Percentiles rank a stretch among this genome's conserved stretches.
Conservation (phyloP, 1,140 invertebrate species). For the Drosophila hydei region DNA sequence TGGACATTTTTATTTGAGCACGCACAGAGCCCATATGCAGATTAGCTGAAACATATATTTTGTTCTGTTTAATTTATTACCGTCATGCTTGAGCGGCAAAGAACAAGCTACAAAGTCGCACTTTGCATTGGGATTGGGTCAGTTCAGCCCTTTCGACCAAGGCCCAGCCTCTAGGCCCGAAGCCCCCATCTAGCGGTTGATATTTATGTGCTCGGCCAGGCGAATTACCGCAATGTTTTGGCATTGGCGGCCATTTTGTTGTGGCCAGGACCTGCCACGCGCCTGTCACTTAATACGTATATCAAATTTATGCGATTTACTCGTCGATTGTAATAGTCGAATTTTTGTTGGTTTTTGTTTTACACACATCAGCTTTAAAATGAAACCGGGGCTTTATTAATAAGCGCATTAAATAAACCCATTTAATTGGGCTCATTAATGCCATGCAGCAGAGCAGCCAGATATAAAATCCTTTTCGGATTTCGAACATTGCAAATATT, state of each 20-base stretch:
- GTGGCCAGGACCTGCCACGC: constrained; percentile 65
- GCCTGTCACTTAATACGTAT: constrained; percentile 57
- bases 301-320: constrained; percentile 35
- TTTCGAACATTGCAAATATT: constrained; percentile 48
- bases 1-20: constrained; percentile 51
- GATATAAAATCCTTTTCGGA: not conserved
- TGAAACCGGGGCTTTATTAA: constrained; percentile 36
- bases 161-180: not conserved
- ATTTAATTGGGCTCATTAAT: constrained; percentile 55
- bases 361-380: constrained; percentile 31
- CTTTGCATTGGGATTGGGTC: constrained; percentile 2
- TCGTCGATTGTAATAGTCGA: constrained; percentile 46
- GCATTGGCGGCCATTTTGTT: constrained; percentile 74
- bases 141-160: constrained; percentile 10
- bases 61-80: constrained; percentile 71
- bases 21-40: constrained; percentile 19
- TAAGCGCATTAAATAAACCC: constrained; percentile 34
- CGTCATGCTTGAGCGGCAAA: constrained; percentile 63
- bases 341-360: constrained; percentile 43
- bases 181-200: too few relatives aligned
- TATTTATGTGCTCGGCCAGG: constrained; percentile 55
- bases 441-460: not conserved
- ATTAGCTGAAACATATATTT: constrained; percentile 48
- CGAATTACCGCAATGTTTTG: constrained; percentile 73
- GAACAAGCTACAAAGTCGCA: constrained; percentile 47